Evolutionary conservation across 2,888 invertebrate genomes (phyloP).

Genomic region (Allolobophora icterica): DNA sequence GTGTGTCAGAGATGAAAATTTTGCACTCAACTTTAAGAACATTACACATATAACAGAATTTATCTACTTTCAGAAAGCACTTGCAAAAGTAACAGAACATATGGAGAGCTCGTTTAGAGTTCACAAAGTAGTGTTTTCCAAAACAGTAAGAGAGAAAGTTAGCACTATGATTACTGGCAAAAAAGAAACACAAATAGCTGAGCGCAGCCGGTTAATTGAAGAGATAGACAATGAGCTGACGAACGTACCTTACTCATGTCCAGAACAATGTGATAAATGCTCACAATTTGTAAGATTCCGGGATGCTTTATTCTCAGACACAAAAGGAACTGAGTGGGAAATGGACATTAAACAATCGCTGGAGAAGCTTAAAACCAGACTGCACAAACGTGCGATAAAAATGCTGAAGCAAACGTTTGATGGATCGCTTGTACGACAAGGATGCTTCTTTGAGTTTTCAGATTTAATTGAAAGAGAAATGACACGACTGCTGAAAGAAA

Average conservation of each 20-base stretch:
- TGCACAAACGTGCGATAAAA: not conserved
- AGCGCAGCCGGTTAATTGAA: not conserved
- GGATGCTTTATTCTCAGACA: not conserved
- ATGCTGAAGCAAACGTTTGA: not conserved
- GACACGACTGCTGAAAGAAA: not conserved
- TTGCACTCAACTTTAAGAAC: not conserved
- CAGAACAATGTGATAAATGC: not conserved
- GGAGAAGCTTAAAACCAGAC: not conserved
- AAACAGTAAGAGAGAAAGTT: not conserved
- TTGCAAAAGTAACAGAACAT: not conserved
- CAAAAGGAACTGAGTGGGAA: not conserved
- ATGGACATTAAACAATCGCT: not conserved
- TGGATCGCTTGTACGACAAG: not conserved
- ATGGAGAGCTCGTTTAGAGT: not conserved
- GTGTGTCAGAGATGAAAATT: not conserved
- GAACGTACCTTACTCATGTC: not conserved
- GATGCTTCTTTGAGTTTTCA: not conserved
- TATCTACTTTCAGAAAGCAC: not conserved
- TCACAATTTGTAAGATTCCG: not conserved
- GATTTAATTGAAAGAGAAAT: not conserved
- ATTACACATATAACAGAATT: not conserved
- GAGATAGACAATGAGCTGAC: not conserved
- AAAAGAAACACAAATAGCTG: not conserved
- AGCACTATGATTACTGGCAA: not conserved
- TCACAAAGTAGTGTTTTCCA: not conserved